A percentile compares a stretch with the other conserved stretches of the same genome.
These are phyloP conservation scores for Ormyrus pomaceus DNA, from an alignment of 2,888 invertebrate genomes.

Conservation along the genomic window DNA sequence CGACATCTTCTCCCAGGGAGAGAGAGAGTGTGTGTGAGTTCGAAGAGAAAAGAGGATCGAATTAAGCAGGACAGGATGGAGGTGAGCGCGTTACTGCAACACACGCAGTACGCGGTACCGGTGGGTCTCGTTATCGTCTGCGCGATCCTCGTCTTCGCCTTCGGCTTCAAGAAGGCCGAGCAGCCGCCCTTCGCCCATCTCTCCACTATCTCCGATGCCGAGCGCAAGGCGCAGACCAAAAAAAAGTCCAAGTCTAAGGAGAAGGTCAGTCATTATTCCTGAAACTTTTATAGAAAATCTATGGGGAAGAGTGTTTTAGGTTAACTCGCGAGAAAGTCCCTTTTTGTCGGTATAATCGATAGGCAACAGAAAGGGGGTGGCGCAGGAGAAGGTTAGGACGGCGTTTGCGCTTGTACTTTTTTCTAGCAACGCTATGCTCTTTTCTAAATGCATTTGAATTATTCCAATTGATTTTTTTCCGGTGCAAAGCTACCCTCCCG, in stretches of 20 bases:
- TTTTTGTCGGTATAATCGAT: too few relatives aligned
- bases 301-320: too few relatives aligned
- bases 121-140: slow-evolving; percentile 82
- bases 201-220: slow-evolving; percentile 79
- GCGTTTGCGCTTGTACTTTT: too few relatives aligned
- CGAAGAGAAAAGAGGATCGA: background rate
- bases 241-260: slow-evolving; percentile 83
- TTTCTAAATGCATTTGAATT: too few relatives aligned
- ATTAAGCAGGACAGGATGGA: slow-evolving; percentile 64
- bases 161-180: slow-evolving; percentile 87
- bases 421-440: too few relatives aligned
- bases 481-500: too few relatives aligned
- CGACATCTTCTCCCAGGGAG: too few relatives aligned
- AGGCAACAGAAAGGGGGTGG: too few relatives aligned
- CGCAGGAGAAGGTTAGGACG: too few relatives aligned
- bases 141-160: slow-evolving; percentile 85
- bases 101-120: slow-evolving; percentile 78
- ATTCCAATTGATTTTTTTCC: too few relatives aligned
- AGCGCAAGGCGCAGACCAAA: slow-evolving; percentile 82
- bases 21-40: background rate
- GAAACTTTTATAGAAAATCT: too few relatives aligned
- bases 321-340: too few relatives aligned
- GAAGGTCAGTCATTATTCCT: slow-evolving; percentile 78
- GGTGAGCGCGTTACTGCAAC: slow-evolving; percentile 64
- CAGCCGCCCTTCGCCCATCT: slow-evolving; percentile 89